A percentile compares a stretch with the other conserved stretches of the same genome.
Conservation (phyloP, 1,140 invertebrate species). For the Lepidurus apus region DNA sequence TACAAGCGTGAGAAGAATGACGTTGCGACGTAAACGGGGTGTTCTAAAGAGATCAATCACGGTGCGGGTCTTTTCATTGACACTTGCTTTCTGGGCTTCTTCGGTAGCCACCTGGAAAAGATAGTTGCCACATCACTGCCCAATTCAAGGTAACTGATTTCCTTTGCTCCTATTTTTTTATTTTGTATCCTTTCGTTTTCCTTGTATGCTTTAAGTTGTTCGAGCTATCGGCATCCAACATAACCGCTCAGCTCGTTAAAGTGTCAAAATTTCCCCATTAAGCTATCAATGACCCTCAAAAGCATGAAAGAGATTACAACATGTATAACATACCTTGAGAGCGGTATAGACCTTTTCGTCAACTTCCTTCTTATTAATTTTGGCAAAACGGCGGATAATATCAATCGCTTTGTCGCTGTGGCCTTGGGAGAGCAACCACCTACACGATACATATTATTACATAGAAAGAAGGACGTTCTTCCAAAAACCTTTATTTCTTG, state of each 20-base stretch:
- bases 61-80: constrained; percentile 31
- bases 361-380: constrained; percentile 51
- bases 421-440: constrained; percentile 56
- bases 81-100: constrained; percentile 31
- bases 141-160: background rate
- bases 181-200: background rate
- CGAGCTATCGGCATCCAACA: too few relatives aligned
- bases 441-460: constrained; percentile 35
- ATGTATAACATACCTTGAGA: constrained; percentile 46
- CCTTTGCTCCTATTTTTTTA: constrained; percentile 18
- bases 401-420: constrained; percentile 51
- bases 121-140: background rate
- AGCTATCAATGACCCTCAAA: background rate
- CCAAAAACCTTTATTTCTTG: background rate
- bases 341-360: constrained; percentile 47
- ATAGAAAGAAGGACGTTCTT: constrained; percentile 1
- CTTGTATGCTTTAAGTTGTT: background rate
- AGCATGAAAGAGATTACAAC: background rate
- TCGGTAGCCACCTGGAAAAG: constrained; percentile 28
- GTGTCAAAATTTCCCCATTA: too few relatives aligned
- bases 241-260: too few relatives aligned
- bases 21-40: constrained; percentile 52
- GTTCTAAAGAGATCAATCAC: constrained; percentile 52
- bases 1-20: constrained; percentile 53
- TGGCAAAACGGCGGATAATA: constrained; percentile 52